Percentiles rank a stretch among this genome's conserved stretches.
phyloP scores from a whole-genome alignment of 2,113 vertebrate species.

The Oreotragus oreotragus region DNA sequence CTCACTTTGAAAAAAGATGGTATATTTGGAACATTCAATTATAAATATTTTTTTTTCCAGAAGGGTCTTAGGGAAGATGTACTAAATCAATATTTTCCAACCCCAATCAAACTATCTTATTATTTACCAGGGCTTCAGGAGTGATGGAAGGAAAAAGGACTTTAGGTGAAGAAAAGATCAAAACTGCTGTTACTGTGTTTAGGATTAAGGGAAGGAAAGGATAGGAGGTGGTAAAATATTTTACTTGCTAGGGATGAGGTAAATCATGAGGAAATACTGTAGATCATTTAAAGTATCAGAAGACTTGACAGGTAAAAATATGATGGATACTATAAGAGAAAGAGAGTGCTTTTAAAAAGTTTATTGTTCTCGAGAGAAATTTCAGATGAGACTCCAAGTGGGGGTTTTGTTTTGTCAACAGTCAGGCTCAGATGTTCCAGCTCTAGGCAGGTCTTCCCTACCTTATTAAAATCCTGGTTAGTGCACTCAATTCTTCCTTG shows the following conservation, averaged over 20 bases:
- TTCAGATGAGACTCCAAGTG: neutral
- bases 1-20: conserved; percentile 54
- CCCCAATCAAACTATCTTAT: neutral
- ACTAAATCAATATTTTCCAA: conserved; percentile 49
- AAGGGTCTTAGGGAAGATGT: conserved; percentile 31
- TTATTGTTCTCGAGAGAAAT: neutral
- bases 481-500: neutral
- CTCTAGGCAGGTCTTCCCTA: neutral
- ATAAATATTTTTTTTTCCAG: conserved; percentile 42
- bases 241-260: neutral
- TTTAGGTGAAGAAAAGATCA: neutral
- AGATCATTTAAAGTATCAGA: neutral
- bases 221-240: neutral
- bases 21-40: conserved; percentile 49
- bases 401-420: neutral
- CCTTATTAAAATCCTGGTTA: neutral
- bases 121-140: neutral
- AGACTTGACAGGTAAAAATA: neutral
- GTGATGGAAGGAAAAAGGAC: neutral
- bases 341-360: neutral
- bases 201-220: neutral
- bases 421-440: neutral
- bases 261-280: neutral
- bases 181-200: neutral
- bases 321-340: neutral